Evolutionary conservation across 2,888 invertebrate species (phyloP).

Genomic region (Orthosia gothica): DNA sequence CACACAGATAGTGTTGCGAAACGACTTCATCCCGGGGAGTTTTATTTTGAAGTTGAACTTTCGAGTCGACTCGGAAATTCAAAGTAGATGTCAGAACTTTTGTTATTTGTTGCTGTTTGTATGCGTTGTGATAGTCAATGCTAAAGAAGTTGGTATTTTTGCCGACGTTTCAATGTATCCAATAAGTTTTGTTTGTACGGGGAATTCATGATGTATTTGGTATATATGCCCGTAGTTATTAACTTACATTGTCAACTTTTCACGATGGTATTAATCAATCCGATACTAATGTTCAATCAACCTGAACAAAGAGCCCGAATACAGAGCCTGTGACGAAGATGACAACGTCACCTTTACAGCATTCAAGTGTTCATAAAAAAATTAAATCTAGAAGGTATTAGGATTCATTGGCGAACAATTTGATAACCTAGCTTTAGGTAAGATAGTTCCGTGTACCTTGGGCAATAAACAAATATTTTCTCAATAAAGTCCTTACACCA

Average conservation of each 20-base stretch:
- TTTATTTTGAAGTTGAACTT: conserved; percentile 54
- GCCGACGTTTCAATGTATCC: not conserved
- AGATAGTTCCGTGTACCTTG: too few relatives aligned
- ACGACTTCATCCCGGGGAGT: conserved; percentile 48
- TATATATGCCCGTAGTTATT: not conserved
- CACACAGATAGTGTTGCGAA: conserved; percentile 61
- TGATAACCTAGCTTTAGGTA: too few relatives aligned
- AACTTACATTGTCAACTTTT: not conserved
- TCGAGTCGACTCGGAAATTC: conserved; percentile 47
- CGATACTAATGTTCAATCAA: not conserved
- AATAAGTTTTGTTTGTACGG: not conserved
- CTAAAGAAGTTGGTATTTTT: conserved; percentile 10
- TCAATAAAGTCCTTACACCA: not conserved
- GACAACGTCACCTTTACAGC: not conserved
- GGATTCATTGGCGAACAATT: too few relatives aligned
- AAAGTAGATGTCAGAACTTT: conserved; percentile 39
- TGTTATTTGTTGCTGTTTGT: conserved; percentile 50
- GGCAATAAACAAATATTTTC: too few relatives aligned
- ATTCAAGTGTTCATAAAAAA: too few relatives aligned
- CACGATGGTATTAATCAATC: not conserved
- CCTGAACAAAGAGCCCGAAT: not conserved
- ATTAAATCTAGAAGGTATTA: too few relatives aligned
- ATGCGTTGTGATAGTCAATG: conserved; percentile 26
- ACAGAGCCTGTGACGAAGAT: not conserved
- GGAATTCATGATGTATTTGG: not conserved